Evolutionary conservation across 2,113 vertebrate species (phyloP), one percentile per base, ranked within the genome.

Genomic region (Nettapus auritus): DNA sequence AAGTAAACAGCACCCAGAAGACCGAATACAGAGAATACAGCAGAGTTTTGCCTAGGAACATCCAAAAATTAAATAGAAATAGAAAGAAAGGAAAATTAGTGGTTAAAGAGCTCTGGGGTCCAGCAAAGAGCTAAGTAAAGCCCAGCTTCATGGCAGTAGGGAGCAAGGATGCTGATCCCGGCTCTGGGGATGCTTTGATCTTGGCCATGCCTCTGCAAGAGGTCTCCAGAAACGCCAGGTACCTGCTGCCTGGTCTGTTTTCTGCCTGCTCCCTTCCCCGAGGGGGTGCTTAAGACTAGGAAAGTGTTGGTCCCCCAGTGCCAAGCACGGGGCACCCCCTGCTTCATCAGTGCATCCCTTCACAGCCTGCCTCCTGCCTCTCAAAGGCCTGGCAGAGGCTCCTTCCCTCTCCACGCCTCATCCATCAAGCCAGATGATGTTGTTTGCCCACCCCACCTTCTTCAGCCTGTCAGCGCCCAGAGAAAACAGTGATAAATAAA

Each of bases 401-500:
- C 66, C 95, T 96, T 95, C 75, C 69, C 64, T 94, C 77, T 95
- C 77, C 78, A 93, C 6, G 44, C 96, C 96, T 97, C 96, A 97
- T 97, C 96, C 97, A 96, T 98, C 97, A 97, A 92, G 20, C 60
- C 5, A 31, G 82, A 69, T 60, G 69, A 64, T 91, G 74, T 82
- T n/a, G 64, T 52, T 97, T 86, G 83, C 94, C 76, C 82, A 71
- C 68, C 74, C 68, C 38, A 34, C 74, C 36, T 77, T 92, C 89
- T 88, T 57, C 17, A 3, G 71, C 73, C 82, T 90, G 82, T 95
- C 94, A 89, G 86, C 66, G 34, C 95, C 95, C 69, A 6, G 89
- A 94, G 83, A 93, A 95, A 97, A 92, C 64, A 38, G 91, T 96
- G 97, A 97, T 97, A 95, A 97, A 98, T 97, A 97, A 97, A 97